These are phyloP conservation scores for Leucophenga montana DNA, from an alignment of 2,888 invertebrate genomes.

Conservation along the genomic window DNA sequence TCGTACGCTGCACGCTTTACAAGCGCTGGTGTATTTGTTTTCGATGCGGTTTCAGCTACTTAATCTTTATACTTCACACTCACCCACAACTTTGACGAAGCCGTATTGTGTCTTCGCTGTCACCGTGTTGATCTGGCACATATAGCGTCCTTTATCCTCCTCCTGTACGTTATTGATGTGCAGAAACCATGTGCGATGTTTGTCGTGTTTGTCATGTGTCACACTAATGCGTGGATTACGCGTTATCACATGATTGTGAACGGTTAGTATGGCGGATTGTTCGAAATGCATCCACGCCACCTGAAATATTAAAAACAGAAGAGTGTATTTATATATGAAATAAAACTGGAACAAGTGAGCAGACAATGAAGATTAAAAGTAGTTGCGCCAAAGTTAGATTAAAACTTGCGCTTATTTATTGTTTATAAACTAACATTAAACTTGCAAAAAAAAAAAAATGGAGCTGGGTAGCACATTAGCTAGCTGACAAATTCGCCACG, in stretches of 20 bases:
- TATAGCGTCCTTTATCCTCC: slow-evolving; percentile 92
- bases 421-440: slow-evolving; percentile 24
- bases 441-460: no score
- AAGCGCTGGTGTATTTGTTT: no score
- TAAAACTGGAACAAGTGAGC: neutral
- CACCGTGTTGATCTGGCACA: slow-evolving; percentile 95
- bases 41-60: no score
- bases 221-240: slow-evolving; percentile 93
- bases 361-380: slow-evolving; percentile 6
- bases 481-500: slow-evolving; percentile 42
- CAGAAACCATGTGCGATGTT: slow-evolving; percentile 91
- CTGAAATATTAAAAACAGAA: slow-evolving; percentile 74
- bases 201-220: slow-evolving; percentile 87
- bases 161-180: slow-evolving; percentile 94
- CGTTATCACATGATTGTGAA: slow-evolving; percentile 95
- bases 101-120: slow-evolving; percentile 94
- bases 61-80: neutral
- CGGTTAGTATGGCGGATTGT: slow-evolving; percentile 92
- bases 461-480: slow-evolving; percentile 1
- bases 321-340: neutral
- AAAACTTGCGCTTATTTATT: slow-evolving; percentile 45
- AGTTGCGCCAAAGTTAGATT: slow-evolving; percentile 2
- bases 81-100: slow-evolving; percentile 92
- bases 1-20: no score
- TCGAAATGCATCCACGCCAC: slow-evolving; percentile 98